Evolutionary conservation across 1,140 invertebrate genomes (phyloP).

Genomic region (Drosophila auraria): DNA sequence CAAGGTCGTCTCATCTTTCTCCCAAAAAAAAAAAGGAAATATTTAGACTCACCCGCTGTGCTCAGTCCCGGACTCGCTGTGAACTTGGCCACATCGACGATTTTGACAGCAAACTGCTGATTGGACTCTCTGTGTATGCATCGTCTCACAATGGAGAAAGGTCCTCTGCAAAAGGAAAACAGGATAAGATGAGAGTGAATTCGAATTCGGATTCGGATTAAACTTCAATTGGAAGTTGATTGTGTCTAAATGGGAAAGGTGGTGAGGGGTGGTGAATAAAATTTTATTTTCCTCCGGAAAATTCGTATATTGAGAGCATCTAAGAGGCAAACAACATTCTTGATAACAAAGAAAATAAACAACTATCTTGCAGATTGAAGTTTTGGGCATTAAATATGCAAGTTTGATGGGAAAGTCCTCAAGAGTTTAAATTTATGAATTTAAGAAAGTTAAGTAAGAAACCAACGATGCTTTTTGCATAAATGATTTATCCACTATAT

Average conservation of each 20-base stretch:
- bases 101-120: constrained; percentile 99
- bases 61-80: constrained; percentile 97
- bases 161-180: constrained; percentile 92
- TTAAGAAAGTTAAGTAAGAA: neutral
- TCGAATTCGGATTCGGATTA: constrained; percentile 26
- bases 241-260: constrained; percentile 28
- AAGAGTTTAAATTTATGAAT: neutral
- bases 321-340: neutral
- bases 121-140: constrained; percentile 97
- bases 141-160: constrained; percentile 97
- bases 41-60: constrained; percentile 92
- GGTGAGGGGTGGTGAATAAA: constrained; percentile 14
- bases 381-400: neutral
- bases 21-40: neutral
- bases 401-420: neutral
- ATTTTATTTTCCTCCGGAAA: constrained; percentile 24
- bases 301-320: neutral
- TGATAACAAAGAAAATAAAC: constrained; percentile 1
- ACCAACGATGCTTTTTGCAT: no score
- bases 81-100: constrained; percentile 98
- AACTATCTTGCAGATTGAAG: constrained; percentile 5
- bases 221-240: constrained; percentile 50
- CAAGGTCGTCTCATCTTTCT: constrained; percentile 40
- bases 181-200: neutral
- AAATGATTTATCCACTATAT: neutral